phyloP scores from a whole-genome alignment of 2,888 invertebrate species.

The Mamestra brassicae region DNA sequence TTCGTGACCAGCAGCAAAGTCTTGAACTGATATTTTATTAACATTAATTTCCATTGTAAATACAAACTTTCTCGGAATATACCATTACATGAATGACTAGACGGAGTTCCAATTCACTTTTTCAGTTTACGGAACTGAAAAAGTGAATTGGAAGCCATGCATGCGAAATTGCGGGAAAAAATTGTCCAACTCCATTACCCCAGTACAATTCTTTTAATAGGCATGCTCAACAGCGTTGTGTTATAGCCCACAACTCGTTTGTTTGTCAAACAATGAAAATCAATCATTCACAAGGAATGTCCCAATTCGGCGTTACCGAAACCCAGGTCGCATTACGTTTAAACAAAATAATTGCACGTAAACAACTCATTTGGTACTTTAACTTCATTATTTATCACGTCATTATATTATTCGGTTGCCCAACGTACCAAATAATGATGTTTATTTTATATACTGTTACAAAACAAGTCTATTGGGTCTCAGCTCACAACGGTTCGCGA shows the following conservation, averaged over 20 bases:
- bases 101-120: constrained; percentile 50
- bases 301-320: constrained; percentile 52
- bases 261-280: constrained; percentile 64
- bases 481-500: constrained; percentile 73
- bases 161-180: constrained; percentile 45
- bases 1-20: constrained; percentile 29
- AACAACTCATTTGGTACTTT: constrained; percentile 50
- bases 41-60: constrained; percentile 51
- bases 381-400: constrained; percentile 47
- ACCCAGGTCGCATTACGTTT: constrained; percentile 43
- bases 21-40: constrained; percentile 39
- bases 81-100: constrained; percentile 50
- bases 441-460: constrained; percentile 73
- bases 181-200: constrained; percentile 43
- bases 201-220: constrained; percentile 50
- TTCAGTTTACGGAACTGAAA: too few species aligned
- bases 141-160: too few species aligned
- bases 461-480: constrained; percentile 70
- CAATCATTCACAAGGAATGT: constrained; percentile 57
- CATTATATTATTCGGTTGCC: constrained; percentile 53
- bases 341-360: constrained; percentile 59
- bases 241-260: constrained; percentile 39
- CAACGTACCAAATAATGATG: constrained; percentile 55
- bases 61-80: constrained; percentile 50
- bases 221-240: constrained; percentile 44